These are phyloP conservation scores for Prochilodus magdalenae DNA, from an alignment of 2,113 vertebrate species.

Conservation along the genomic window DNA sequence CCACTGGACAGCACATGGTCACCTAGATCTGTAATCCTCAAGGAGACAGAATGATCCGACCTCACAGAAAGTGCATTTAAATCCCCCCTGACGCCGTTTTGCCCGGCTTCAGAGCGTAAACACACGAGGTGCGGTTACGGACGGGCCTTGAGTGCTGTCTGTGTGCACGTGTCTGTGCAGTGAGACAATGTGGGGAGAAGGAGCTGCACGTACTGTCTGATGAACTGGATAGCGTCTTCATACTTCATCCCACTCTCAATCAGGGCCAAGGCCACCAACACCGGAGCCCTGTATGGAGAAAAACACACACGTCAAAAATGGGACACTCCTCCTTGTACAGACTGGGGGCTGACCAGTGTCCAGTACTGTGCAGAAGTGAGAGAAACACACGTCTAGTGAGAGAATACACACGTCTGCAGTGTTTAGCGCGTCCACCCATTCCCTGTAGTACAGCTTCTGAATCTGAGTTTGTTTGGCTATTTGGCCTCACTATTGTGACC, in stretches of 20 bases:
- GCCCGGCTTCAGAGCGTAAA: not conserved
- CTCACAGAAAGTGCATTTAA: not conserved
- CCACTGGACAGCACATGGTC: not conserved
- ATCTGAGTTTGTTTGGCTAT: no score
- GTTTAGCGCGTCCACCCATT: no score
- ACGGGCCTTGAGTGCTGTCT: not conserved
- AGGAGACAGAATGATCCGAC: not conserved
- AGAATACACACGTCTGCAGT: no score
- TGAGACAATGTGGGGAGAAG: not conserved
- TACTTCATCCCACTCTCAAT: conserved; percentile 91
- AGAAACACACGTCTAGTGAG: no score
- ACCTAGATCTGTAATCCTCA: not conserved
- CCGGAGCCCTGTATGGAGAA: conserved; percentile 77
- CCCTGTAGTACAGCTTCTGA: no score
- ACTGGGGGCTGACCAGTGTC: no score
- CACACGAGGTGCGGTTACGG: not conserved
- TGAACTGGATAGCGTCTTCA: conserved; percentile 89
- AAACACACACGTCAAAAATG: not conserved
- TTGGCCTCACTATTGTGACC: no score
- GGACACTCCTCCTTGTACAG: not conserved
- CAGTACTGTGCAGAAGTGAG: no score
- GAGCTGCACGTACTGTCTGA: conserved; percentile 83
- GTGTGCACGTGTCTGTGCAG: not conserved
- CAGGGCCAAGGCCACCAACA: conserved; percentile 85
- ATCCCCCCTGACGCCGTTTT: not conserved